phyloP scores from a whole-genome alignment of 2,888 invertebrate genomes.

The Homarus gammarus region DNA sequence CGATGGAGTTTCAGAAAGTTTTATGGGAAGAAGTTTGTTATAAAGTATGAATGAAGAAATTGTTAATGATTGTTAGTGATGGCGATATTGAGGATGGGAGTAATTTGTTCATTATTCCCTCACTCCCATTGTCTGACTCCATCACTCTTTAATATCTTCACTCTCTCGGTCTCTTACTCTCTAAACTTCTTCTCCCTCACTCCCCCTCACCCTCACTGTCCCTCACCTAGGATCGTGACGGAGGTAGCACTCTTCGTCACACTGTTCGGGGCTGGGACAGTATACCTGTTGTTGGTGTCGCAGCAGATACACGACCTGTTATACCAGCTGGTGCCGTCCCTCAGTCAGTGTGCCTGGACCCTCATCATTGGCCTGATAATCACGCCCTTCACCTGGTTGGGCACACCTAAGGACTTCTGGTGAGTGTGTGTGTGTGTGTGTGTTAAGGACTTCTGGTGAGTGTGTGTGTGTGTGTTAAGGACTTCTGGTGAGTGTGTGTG shows the following conservation, averaged over 20 bases:
- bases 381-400: conserved; percentile 84
- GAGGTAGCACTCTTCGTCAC: conserved; percentile 51
- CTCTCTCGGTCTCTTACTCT: no score
- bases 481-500: conserved; percentile 83
- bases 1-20: no score
- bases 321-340: conserved; percentile 77
- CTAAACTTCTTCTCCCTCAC: background rate
- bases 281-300: conserved; percentile 63
- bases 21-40: no score
- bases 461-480: no score
- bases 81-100: no score
- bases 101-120: no score
- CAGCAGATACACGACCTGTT: conserved; percentile 39
- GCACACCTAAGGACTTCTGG: conserved; percentile 87
- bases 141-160: no score
- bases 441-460: conserved; percentile 85
- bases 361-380: conserved; percentile 83
- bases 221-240: conserved; percentile 9
- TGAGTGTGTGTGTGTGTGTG: conserved; percentile 78
- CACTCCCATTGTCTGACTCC: no score
- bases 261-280: conserved; percentile 61
- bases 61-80: no score
- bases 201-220: background rate
- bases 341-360: conserved; percentile 84
- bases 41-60: no score